phyloP scores from a whole-genome alignment of 2,113 vertebrate species.

The Perca flavescens region DNA sequence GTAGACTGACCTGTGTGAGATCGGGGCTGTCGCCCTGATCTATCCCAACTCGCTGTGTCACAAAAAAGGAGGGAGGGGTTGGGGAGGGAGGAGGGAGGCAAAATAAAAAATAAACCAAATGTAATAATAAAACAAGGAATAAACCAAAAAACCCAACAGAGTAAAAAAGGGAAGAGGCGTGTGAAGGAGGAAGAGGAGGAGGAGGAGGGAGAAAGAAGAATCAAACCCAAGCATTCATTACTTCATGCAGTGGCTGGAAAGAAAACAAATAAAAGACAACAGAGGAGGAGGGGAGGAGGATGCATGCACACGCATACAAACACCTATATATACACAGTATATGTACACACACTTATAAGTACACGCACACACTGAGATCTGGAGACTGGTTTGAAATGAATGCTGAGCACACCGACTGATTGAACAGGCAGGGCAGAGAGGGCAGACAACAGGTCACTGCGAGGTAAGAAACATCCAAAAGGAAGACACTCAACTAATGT shows the following conservation, averaged over 20 bases:
- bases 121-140: constrained; percentile 73
- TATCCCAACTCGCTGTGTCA: constrained; percentile 96
- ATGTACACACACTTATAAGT: constrained; percentile 53
- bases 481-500: constrained; percentile 85
- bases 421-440: constrained; percentile 75
- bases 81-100: constrained; percentile 67
- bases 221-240: constrained; percentile 84
- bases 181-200: constrained; percentile 77
- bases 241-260: constrained; percentile 85
- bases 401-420: constrained; percentile 73
- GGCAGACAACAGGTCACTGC: constrained; percentile 82
- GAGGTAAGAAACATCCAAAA: constrained; percentile 84
- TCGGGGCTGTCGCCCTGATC: constrained; percentile 93
- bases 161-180: constrained; percentile 71
- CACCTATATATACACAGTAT: constrained; percentile 66
- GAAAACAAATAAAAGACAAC: constrained; percentile 79
- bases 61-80: constrained; percentile 79
- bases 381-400: constrained; percentile 77
- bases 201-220: constrained; percentile 83
- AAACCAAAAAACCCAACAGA: constrained; percentile 73
- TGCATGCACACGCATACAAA: constrained; percentile 73
- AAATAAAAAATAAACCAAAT: constrained; percentile 81
- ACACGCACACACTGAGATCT: constrained; percentile 69
- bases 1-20: constrained; percentile 95
- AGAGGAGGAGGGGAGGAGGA: constrained; percentile 69